These are phyloP conservation scores for Capreolus pygargus DNA, from an alignment of 2,113 vertebrate genomes.

Conservation along the genomic window DNA sequence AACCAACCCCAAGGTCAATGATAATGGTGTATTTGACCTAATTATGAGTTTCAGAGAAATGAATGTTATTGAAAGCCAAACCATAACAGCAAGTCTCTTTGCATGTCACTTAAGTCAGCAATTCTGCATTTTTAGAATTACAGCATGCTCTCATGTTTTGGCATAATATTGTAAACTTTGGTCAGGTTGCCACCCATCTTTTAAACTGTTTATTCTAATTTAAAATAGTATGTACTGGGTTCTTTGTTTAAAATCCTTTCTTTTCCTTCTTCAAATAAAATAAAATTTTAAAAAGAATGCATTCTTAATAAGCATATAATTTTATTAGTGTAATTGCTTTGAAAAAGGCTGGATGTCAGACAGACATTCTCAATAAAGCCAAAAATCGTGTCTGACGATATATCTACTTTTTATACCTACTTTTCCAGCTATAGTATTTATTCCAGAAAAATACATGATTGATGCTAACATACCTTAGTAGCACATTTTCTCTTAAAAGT, in stretches of 20 bases:
- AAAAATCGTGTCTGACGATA: background rate
- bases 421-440: slow-evolving; percentile 47
- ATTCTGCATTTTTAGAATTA: background rate
- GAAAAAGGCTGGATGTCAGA: background rate
- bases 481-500: slow-evolving; percentile 28
- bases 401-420: background rate
- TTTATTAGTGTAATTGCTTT: background rate
- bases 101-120: background rate
- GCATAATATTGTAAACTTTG: background rate
- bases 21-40: slow-evolving; percentile 7
- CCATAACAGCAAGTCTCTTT: background rate
- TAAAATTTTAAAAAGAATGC: background rate
- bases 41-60: slow-evolving; percentile 15
- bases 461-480: background rate
- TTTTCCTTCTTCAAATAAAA: background rate
- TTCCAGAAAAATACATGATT: background rate
- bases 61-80: background rate
- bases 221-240: background rate
- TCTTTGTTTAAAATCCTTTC: background rate
- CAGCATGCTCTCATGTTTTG: background rate
- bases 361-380: background rate
- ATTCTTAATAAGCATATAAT: background rate
- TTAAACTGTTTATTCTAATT: background rate
- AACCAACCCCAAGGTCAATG: slow-evolving; percentile 20
- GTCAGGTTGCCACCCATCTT: background rate